Conservation (phyloP, 2,888 invertebrate species). For the Tholera decimalis region DNA sequence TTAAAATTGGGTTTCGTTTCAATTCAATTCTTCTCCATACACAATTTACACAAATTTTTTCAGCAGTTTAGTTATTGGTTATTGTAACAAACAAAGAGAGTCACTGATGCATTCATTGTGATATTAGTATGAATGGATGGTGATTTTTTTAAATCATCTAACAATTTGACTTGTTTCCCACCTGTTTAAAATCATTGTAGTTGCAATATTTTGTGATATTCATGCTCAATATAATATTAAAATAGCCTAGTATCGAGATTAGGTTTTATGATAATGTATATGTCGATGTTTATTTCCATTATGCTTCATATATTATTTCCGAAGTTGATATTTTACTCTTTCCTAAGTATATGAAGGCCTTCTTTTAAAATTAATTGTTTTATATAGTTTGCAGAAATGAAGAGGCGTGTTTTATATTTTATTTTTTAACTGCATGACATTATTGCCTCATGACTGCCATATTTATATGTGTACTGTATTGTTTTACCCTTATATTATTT, state of each 20-base stretch:
- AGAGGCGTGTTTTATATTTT: slow-evolving; percentile 81
- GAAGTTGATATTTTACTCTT: slow-evolving; percentile 6
- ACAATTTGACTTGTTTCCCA: background rate
- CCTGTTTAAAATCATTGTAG: background rate
- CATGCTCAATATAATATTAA: background rate
- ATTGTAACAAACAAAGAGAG: background rate
- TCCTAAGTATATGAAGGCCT: background rate
- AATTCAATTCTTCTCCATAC: background rate
- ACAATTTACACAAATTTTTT: background rate
- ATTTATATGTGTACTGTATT: slow-evolving; percentile 24
- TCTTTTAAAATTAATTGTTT: no score
- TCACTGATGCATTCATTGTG: background rate
- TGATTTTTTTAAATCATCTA: background rate
- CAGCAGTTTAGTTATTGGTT: background rate
- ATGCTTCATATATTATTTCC: background rate
- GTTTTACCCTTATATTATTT: slow-evolving; percentile 25
- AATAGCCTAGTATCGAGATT: background rate
- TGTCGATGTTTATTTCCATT: background rate
- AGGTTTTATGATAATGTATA: background rate
- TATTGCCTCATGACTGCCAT: slow-evolving; percentile 55
- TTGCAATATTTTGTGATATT: background rate
- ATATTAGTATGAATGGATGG: background rate
- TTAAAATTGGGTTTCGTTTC: no score
- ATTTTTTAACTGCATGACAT: slow-evolving; percentile 59
- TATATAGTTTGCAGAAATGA: slow-evolving; percentile 75